Base-by-base conservation (phyloP, 35 echinoderm and acorn worm species). In the Strongylocentrotus purpuratus region DNA sequence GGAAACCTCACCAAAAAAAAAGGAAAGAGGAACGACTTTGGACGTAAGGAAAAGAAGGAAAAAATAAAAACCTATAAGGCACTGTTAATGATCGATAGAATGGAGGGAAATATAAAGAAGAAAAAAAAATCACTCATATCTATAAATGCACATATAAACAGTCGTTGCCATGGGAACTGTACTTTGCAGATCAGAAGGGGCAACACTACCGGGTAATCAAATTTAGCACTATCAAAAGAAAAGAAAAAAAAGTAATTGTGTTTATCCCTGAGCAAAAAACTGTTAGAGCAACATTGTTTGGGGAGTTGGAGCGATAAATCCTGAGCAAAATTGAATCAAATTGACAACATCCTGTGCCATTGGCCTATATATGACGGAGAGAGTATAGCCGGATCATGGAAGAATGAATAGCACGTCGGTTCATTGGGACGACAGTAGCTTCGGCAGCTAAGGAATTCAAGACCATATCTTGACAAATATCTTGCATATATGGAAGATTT, bases 21-120 rank as follows among this genome's bases (percentile, higher is more conserved):
- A 78, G 65, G 65, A 78, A 78, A 78, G 65, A 78, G 65, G 65
- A 45, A n/a, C 32, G 20, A 89, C 87, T 8, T 13, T 89, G 87
- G 87, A 89, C 87, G 33, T 45, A 89, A 35, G 25, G 33, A 46
- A 45, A 45, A 89, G 25, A 45, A 45, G 87, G 25, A 46, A 20
- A 89, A 46, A 46, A 89, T 33, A 45, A 33, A 89, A 89, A 89
- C 87, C 87, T 89, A 89, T 89, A 89, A 89, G 87, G 87, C 87
- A 89, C 87, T 89, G 87, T 89, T 46, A 89, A 89, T 45, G 87
- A 86, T 33, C 33, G 28, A 33, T 86, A 46, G 45, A 89, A 89
- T 45, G 32, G 87, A 46, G 45, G 87, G 20, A 89, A 89, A 89
- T 89, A 89, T 89, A 12, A 86, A 86, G 45, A 33, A 89, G 33